Evolutionary conservation across 2,888 invertebrate species (phyloP), one percentile per base, ranked within the genome.

Genomic region (Ectemnius lituratus): DNA sequence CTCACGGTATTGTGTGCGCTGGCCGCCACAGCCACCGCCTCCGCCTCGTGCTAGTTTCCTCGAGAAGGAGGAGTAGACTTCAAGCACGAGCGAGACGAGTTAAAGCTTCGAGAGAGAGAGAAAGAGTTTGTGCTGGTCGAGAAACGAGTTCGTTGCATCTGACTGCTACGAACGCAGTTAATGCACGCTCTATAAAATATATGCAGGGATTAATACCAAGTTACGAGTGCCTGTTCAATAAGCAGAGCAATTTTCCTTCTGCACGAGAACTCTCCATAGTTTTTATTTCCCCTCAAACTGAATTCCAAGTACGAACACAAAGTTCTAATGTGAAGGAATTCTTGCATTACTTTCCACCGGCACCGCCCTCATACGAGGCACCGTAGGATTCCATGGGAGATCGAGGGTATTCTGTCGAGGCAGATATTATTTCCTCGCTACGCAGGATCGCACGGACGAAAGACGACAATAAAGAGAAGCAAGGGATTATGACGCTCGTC

Each of bases 1-100:
- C 90, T 87, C 86, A 86, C 87, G 85, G 88, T 88, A 90, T 90
- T 90, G 90, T 90, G 86, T 77, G 84, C 37, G 37, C 37, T 37
- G 37, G 3, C 11, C 8, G 37, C 8, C 37, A 6, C 8, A 4
- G 37, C 37, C 5, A 6, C 81, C 83, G 81, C 86, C 79, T 8
- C 81, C 83, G 81, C 86, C 79, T 86, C 85, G 80, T 84, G 37
- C 37, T 37, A 84, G 81, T 84, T 86, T 82, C 78, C 82, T 70
- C 76, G 79, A 71, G 73, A 68, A 61, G 58, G 74, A 52, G 61
- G 67, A 70, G 67, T 68, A 37, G 5, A 8, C 37, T 37, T 11
- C 37, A 37, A 37, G 37, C 37, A 6, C 37, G 8, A 37, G 11
- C 37, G 11, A 11, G 37, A 11, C 37, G 37, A 8, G 8, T 37